Conservation (phyloP, 2,113 vertebrate genomes). For the Lichenostomus cassidix region DNA sequence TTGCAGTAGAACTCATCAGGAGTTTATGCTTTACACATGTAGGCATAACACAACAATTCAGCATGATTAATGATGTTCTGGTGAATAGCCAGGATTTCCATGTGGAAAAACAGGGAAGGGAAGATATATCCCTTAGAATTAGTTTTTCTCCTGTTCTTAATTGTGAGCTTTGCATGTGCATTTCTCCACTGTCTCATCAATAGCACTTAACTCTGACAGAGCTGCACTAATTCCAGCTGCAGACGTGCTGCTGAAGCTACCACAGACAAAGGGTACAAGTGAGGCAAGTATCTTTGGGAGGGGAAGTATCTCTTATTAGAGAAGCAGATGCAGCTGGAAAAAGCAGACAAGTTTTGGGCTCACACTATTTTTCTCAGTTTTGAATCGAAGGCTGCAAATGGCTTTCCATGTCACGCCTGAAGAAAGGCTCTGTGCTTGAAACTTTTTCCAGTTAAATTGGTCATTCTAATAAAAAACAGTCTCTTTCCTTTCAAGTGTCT, state of each 20-base stretch:
- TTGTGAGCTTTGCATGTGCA: not conserved
- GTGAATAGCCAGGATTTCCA: slow-evolving; percentile 15
- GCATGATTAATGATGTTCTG: slow-evolving; percentile 38
- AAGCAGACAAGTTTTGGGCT: not conserved
- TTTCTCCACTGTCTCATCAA: not conserved
- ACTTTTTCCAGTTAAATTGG: not conserved
- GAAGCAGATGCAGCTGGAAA: slow-evolving; percentile 22
- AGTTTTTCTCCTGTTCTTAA: not conserved
- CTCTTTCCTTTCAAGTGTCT: not conserved
- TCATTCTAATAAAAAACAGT: not conserved
- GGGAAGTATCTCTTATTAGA: not conserved
- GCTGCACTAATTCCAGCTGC: not conserved
- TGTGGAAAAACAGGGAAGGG: not conserved
- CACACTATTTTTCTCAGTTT: not conserved
- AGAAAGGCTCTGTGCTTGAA: not conserved
- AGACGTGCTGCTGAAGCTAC: not conserved
- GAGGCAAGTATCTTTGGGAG: not conserved
- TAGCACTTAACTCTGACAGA: not conserved
- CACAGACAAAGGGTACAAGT: rapidly evolving
- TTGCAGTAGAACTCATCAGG: not conserved
- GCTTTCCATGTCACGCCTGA: not conserved
- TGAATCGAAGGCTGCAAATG: not conserved
- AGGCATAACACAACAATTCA: slow-evolving; percentile 6
- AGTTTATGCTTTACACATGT: slow-evolving; percentile 42
- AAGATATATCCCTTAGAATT: not conserved